Evolutionary conservation across 2,113 vertebrate species (phyloP).

Genomic region (Pomatorhinus ruficollis): DNA sequence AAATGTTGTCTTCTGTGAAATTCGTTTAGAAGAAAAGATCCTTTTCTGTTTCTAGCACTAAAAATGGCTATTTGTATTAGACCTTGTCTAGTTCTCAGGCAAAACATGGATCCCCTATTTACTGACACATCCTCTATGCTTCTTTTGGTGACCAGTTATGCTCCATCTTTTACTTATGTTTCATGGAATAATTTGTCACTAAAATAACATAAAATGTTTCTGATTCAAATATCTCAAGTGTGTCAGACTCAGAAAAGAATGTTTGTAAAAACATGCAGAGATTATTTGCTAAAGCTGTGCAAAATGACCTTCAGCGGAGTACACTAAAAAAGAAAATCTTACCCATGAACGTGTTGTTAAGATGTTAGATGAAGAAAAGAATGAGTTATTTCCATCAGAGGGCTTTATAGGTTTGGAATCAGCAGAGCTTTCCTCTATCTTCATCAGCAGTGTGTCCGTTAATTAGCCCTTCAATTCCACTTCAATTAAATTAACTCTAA

Average conservation of each 20-base stretch:
- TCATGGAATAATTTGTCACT: neutral
- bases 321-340: conserved; percentile 41
- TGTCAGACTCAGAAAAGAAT: neutral
- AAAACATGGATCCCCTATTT: neutral
- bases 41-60: neutral
- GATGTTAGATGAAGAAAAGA: conserved; percentile 41
- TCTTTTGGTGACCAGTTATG: neutral
- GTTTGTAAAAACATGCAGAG: neutral
- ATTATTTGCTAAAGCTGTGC: neutral
- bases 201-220: neutral
- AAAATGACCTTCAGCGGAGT: conserved; percentile 65
- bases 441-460: conserved; percentile 83
- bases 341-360: conserved; percentile 57
- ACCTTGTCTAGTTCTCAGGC: neutral
- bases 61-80: conserved; percentile 1
- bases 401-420: conserved; percentile 71
- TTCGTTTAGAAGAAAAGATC: neutral
- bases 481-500: conserved; percentile 99
- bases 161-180: neutral
- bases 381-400: conserved; percentile 65
- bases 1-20: neutral
- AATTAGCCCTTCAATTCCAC: conserved; percentile 92
- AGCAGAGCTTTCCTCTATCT: conserved; percentile 75
- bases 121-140: rapidly evolving
- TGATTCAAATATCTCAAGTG: neutral